Conservation (phyloP, 2,888 invertebrate species). For the Ctenicera cuprea region DNA sequence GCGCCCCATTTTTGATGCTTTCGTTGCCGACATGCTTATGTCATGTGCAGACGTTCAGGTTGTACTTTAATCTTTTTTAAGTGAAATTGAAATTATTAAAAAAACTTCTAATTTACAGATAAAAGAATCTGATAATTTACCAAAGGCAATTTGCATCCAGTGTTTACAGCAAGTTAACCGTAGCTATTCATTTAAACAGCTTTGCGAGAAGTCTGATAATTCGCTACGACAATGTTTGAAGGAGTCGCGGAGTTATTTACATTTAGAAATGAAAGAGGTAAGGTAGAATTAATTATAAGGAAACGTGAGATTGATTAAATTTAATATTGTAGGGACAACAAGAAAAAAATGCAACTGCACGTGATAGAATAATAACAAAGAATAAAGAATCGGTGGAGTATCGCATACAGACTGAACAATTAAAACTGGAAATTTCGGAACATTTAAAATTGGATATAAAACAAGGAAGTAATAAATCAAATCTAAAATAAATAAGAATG, state of each 20-base stretch:
- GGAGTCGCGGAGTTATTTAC: neutral
- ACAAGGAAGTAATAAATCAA: neutral
- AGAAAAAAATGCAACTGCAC: neutral
- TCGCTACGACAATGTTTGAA: constrained; percentile 64
- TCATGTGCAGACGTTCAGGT: constrained; percentile 67
- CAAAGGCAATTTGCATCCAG: constrained; percentile 66
- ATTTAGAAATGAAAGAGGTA: too few relatives aligned
- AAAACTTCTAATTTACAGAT: constrained; percentile 57
- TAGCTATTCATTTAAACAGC: constrained; percentile 66
- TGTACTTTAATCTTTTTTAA: constrained; percentile 20
- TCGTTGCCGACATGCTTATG: constrained; percentile 68
- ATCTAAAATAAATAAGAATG: neutral
- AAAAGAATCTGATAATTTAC: constrained; percentile 66
- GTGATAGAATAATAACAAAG: neutral
- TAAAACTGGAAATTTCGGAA: constrained; percentile 36
- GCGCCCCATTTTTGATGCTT: constrained; percentile 65
- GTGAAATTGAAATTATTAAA: too few relatives aligned
- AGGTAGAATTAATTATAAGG: too few relatives aligned
- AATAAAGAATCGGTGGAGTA: constrained; percentile 31
- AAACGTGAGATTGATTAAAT: too few relatives aligned
- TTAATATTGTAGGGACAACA: neutral
- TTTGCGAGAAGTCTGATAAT: constrained; percentile 67
- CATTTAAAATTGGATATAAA: constrained; percentile 26
- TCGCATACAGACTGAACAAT: constrained; percentile 28
- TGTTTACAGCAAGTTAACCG: constrained; percentile 65